Evolutionary conservation across 2,797 vertebrate genomes (phyloP).

Genomic region (Thamnophis elegans): DNA sequence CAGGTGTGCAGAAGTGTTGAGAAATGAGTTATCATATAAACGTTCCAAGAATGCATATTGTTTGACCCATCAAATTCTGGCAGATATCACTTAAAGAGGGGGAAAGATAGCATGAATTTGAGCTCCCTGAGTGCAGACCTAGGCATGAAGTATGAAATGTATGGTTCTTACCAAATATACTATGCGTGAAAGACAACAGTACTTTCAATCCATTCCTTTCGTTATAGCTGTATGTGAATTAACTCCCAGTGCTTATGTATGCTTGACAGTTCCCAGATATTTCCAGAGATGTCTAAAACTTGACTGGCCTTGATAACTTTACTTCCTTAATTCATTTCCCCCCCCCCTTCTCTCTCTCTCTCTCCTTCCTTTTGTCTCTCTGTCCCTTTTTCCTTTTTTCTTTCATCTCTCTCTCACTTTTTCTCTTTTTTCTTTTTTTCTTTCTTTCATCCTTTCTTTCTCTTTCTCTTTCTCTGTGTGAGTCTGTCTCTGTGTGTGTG

Average conservation of each 20-base stretch:
- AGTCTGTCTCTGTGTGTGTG: no score
- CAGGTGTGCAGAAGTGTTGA: not conserved
- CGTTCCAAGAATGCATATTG: not conserved
- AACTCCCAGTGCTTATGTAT: not conserved
- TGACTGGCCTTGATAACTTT: not conserved
- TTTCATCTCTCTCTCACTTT: no score
- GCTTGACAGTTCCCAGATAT: not conserved
- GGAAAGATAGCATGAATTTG: not conserved
- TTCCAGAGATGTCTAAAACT: not conserved
- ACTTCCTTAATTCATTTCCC: not conserved
- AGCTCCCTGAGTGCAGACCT: not conserved
- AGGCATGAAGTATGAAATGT: not conserved
- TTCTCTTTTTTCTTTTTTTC: no score
- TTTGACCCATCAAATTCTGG: not conserved
- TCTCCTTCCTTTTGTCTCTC: no score
- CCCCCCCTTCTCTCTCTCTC: no score
- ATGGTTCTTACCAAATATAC: not conserved
- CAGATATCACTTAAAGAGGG: not conserved
- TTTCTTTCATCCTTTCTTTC: no score
- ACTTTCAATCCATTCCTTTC: not conserved
- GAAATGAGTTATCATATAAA: not conserved
- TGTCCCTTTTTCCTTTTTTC: no score
- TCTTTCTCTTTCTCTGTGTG: no score
- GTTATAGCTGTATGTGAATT: not conserved
- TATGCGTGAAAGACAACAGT: not conserved